Evolutionary conservation across 2,888 invertebrate species (phyloP).

Genomic region (Leucophenga maculata): DNA sequence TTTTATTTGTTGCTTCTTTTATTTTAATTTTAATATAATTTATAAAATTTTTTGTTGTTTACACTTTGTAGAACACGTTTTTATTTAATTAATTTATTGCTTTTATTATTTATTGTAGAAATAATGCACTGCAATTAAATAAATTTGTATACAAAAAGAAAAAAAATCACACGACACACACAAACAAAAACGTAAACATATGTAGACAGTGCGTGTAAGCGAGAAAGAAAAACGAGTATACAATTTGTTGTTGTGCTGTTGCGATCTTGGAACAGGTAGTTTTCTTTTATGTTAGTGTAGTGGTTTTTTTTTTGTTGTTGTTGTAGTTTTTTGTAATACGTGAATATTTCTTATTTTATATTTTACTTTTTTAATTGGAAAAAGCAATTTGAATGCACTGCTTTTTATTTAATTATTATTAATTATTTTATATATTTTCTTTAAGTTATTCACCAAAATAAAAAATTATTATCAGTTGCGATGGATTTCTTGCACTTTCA

Average conservation of each 20-base stretch:
- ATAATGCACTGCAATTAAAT: constrained; percentile 12
- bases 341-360: constrained; percentile 16
- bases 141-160: not conserved
- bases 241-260: not conserved
- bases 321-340: constrained; percentile 1
- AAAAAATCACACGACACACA: constrained; percentile 15
- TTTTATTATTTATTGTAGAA: not conserved
- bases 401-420: constrained; percentile 25
- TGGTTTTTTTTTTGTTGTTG: constrained; percentile 1
- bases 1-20: not conserved
- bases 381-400: constrained; percentile 16
- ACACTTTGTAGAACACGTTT: not conserved
- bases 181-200: constrained; percentile 9
- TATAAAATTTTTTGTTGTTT: not conserved
- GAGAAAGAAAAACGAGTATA: not conserved
- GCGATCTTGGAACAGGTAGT: constrained; percentile 36
- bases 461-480: no score
- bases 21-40: not conserved
- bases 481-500: no score
- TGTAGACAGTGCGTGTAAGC: not conserved
- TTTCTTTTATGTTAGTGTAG: constrained; percentile 11
- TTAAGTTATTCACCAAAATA: constrained; percentile 32
- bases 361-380: constrained; percentile 34
- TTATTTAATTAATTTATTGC: not conserved
- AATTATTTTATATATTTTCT: constrained; percentile 31